A percentile compares a stretch with the other conserved stretches of the same genome.
Evolutionary conservation across 2,113 vertebrate genomes (phyloP).

Genomic region (Zosterops japonicus): DNA sequence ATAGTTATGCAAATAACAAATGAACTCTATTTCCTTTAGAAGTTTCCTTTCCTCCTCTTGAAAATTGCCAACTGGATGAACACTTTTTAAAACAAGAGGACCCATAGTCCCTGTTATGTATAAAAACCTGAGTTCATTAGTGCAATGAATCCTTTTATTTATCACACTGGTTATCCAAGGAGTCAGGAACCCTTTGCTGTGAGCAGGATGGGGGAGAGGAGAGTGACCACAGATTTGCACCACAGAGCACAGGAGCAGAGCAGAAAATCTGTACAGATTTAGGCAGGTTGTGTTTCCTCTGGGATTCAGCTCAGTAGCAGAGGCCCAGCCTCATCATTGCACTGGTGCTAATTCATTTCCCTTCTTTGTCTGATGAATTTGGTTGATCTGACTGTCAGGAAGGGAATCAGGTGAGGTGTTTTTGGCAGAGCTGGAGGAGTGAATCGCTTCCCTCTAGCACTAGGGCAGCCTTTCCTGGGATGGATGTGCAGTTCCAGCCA

Average conservation of each 20-base stretch:
- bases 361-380: not conserved
- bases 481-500: not conserved
- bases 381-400: not conserved
- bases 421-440: not conserved
- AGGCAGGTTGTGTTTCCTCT: not conserved
- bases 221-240: not conserved
- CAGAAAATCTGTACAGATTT: not conserved
- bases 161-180: not conserved
- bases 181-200: not conserved
- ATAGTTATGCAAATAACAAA: slow-evolving; percentile 18
- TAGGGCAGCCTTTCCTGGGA: not conserved
- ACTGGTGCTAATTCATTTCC: not conserved
- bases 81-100: not conserved
- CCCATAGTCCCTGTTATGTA: not conserved
- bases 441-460: not conserved
- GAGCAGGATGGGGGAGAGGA: not conserved
- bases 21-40: not conserved
- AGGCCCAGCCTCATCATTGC: not conserved
- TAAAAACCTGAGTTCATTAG: not conserved
- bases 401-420: not conserved
- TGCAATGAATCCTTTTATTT: not conserved
- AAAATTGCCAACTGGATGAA: not conserved
- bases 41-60: not conserved
- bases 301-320: not conserved
- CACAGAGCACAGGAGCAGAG: not conserved